Evolutionary conservation across 2,113 vertebrate genomes (phyloP).

Genomic region (Bufo bufo): DNA sequence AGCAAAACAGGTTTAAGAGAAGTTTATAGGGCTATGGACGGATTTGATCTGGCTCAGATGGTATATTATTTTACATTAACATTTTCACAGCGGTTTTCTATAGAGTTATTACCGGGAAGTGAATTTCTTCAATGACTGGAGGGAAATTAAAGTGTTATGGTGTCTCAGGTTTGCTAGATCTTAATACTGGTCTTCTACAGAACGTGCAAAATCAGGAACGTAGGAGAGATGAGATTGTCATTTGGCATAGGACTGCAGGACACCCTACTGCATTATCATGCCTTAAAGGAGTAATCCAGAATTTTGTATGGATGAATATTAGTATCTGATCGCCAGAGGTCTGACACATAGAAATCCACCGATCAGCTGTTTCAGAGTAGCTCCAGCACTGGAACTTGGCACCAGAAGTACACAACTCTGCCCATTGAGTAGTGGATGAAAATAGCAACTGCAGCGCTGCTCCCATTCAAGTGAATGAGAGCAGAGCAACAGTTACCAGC

Average conservation of each 20-base stretch:
- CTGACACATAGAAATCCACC: no score
- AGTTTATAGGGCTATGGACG: constrained; percentile 58
- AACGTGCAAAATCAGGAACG: background rate
- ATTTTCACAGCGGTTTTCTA: constrained; percentile 28
- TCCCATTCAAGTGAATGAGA: no score
- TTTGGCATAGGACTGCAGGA: background rate
- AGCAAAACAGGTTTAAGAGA: constrained; percentile 64
- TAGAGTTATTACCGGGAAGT: constrained; percentile 19
- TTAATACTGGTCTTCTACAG: background rate
- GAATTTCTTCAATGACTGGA: background rate
- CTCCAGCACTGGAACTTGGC: no score
- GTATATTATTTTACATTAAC: background rate
- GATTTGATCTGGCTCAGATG: constrained; percentile 39
- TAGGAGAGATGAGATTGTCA: background rate
- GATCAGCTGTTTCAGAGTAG: no score
- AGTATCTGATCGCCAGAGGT: no score
- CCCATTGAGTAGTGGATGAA: no score
- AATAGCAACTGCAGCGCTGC: no score
- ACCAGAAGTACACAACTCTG: no score
- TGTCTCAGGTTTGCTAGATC: background rate
- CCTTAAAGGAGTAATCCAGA: no score
- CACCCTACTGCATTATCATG: no score
- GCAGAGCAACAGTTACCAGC: no score
- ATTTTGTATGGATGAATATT: no score
- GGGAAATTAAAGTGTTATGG: background rate